Evolutionary conservation across 2,113 vertebrate genomes (phyloP), one percentile per base, ranked within the genome.

Genomic region (Albula goreensis): DNA sequence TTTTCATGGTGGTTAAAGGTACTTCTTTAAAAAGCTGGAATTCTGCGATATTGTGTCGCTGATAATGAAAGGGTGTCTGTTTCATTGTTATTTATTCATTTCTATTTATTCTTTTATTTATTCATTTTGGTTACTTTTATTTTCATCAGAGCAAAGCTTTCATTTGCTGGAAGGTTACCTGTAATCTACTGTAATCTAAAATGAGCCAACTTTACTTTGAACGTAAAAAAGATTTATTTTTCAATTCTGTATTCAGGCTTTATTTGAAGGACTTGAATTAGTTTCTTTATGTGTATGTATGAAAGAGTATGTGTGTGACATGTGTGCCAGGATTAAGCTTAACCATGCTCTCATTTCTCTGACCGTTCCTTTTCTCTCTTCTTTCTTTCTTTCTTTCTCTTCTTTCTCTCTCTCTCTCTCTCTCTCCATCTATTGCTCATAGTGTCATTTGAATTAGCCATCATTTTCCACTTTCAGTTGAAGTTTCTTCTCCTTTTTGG

Each of bases 21-120:
- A n/a, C 83, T 88, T 19, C 31, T 89, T 41, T 41, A 41, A 41
- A 41, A 77, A 80, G 83, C 17, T 84, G 85, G 87, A 56, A 85
- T 83, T 82, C 74, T 9, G 82, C 50, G 81, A 83, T 77, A 56
- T 82, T 88, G 90, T 89, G 85, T 90, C 60, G 79, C 15, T 88
- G 90, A 86, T 89, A 60, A 87, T n/a, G 70, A 66, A 78, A 70
- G 66, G 56, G 22, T 63, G n/a, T 80, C 89, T 88, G 83, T 88
- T 85, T 92, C 85, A 86, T 53, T 84, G 63, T 86, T 85, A 83
- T 92, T 92, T 91, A 93, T 94, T 80, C 86, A 89, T 90, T 94
- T 93, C 92, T 87, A 90, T 93, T 93, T 92, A 82, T 93, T 91
- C 89, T 91, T 92, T 91, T 93, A 91, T 93, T 92, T 92, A 85